These are phyloP conservation scores for Tupaia tana DNA, from an alignment of 2,113 vertebrate genomes.

Conservation along the genomic window DNA sequence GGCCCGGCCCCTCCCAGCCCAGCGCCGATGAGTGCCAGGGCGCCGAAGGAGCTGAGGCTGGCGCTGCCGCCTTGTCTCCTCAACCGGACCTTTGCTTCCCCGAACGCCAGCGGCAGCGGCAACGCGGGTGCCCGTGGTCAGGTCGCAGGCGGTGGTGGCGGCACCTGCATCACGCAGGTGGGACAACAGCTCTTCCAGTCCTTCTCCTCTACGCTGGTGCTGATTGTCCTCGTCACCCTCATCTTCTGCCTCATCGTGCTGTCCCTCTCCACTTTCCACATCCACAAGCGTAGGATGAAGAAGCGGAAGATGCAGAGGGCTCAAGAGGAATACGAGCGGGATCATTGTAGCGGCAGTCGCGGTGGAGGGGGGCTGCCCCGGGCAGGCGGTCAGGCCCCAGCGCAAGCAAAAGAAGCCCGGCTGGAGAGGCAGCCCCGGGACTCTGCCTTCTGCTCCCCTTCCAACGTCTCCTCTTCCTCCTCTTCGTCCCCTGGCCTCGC, in stretches of 20 bases:
- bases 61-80: slow-evolving; percentile 91
- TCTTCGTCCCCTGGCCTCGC: slow-evolving; percentile 75
- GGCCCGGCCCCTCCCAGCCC: slow-evolving; percentile 82
- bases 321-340: slow-evolving; percentile 97
- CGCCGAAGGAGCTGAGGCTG: slow-evolving; percentile 91
- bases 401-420: slow-evolving; percentile 81
- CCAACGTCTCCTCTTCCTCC: slow-evolving; percentile 56
- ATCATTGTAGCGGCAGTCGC: slow-evolving; percentile 90
- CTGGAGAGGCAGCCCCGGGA: slow-evolving; percentile 85
- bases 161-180: slow-evolving; percentile 94
- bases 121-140: slow-evolving; percentile 47
- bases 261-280: slow-evolving; percentile 96
- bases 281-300: slow-evolving; percentile 98
- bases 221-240: slow-evolving; percentile 94
- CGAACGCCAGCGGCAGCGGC: slow-evolving; percentile 82
- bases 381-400: slow-evolving; percentile 71
- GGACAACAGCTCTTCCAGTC: slow-evolving; percentile 93
- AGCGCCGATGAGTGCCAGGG: slow-evolving; percentile 92
- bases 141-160: slow-evolving; percentile 63
- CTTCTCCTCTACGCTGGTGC: slow-evolving; percentile 95
- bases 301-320: slow-evolving; percentile 97
- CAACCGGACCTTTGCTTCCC: slow-evolving; percentile 88
- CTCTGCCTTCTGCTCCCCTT: slow-evolving; percentile 77
- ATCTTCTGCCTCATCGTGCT: slow-evolving; percentile 95
- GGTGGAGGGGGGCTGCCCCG: slow-evolving; percentile 63